Evolutionary conservation across 2,888 invertebrate genomes (phyloP).

Genomic region (Megamerina dolium): DNA sequence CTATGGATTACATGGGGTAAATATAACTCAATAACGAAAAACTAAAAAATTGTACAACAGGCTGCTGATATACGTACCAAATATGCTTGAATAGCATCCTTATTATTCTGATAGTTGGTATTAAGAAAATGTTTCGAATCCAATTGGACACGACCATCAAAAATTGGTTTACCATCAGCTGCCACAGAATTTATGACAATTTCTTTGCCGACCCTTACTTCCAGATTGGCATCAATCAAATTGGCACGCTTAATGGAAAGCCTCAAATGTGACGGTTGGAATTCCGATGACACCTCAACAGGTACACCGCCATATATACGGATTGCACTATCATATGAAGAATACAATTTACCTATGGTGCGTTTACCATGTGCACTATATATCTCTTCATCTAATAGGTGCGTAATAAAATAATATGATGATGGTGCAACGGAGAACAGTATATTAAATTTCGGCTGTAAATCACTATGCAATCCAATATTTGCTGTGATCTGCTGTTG

Average conservation of each 20-base stretch:
- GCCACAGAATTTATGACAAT: constrained; percentile 29
- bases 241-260: constrained; percentile 29
- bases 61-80: constrained; percentile 30
- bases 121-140: constrained; percentile 41
- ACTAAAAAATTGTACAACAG: neutral
- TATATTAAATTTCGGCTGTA: constrained; percentile 47
- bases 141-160: constrained; percentile 37
- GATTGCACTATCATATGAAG: constrained; percentile 30
- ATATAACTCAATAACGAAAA: neutral
- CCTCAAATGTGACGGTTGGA: constrained; percentile 31
- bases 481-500: constrained; percentile 36
- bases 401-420: constrained; percentile 21
- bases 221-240: constrained; percentile 31
- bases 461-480: constrained; percentile 35
- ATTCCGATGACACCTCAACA: constrained; percentile 29
- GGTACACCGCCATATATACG: constrained; percentile 26
- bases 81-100: constrained; percentile 36
- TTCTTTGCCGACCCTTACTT: constrained; percentile 39
- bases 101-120: constrained; percentile 35
- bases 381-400: constrained; percentile 35
- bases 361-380: constrained; percentile 27
- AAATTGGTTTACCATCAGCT: constrained; percentile 30
- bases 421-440: no score
- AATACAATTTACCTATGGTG: constrained; percentile 28
- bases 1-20: no score